Evolutionary conservation across 2,113 vertebrate species (phyloP).

Genomic region (Ptilorrhoa leucosticta): DNA sequence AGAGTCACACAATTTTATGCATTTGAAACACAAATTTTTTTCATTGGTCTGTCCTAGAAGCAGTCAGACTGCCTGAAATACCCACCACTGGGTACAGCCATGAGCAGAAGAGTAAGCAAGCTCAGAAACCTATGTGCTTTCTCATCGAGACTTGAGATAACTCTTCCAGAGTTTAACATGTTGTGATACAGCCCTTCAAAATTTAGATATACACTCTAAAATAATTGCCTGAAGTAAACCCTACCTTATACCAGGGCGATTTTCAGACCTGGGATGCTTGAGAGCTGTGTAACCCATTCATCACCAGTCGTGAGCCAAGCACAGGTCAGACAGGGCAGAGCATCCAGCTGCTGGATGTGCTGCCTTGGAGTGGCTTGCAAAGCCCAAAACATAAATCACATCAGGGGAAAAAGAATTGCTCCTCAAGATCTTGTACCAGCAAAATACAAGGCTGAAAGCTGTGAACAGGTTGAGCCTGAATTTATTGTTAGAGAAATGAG

Average conservation of each 20-base stretch:
- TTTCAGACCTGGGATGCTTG: not conserved
- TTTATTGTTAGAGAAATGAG: not conserved
- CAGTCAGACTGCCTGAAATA: not conserved
- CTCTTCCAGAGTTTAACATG: not conserved
- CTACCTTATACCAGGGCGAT: not conserved
- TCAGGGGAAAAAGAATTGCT: not conserved
- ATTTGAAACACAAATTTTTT: not conserved
- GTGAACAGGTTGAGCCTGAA: not conserved
- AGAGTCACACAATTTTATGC: not conserved
- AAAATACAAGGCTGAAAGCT: not conserved
- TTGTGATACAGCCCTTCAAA: not conserved
- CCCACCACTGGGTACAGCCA: rapidly evolving
- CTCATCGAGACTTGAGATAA: not conserved
- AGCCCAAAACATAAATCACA: not conserved
- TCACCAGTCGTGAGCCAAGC: not conserved
- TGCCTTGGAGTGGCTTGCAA: not conserved
- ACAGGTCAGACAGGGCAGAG: not conserved
- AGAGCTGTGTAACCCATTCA: not conserved
- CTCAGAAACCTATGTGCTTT: not conserved
- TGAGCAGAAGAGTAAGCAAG: not conserved
- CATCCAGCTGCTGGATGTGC: rapidly evolving
- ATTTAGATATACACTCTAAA: not conserved
- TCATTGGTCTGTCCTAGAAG: not conserved
- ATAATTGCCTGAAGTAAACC: not conserved
- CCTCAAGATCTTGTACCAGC: not conserved